Percentiles rank a stretch among this genome's conserved stretches.
Conservation (phyloP, 1,140 invertebrate genomes). For the Drosophila ambigua region DNA sequence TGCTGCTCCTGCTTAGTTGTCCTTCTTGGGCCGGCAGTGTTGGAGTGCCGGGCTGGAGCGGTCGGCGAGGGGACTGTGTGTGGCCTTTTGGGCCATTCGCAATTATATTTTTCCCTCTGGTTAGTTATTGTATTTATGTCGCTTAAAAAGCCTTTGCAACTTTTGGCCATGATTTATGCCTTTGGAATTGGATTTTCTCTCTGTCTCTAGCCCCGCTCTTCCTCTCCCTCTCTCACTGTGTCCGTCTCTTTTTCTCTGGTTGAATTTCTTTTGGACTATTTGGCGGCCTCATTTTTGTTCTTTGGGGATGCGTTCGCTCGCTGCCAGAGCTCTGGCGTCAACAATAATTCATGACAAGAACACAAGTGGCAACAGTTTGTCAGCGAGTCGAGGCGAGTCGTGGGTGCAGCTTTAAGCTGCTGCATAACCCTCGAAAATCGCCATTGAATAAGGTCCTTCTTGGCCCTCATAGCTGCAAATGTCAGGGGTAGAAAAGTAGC, state of each 20-base stretch:
- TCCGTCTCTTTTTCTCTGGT: conserved; percentile 9
- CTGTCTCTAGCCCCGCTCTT: conserved; percentile 10
- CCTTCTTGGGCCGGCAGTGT: conserved; percentile 35
- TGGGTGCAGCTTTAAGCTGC: conserved; percentile 56
- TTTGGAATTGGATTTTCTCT: conserved; percentile 76
- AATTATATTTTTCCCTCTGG: conserved; percentile 81
- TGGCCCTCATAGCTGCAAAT: no score
- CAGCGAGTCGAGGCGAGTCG: conserved; percentile 51
- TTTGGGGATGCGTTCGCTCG: conserved; percentile 13
- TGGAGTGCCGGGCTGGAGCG: no score
- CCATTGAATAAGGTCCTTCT: conserved; percentile 22
- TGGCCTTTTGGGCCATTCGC: conserved; percentile 65
- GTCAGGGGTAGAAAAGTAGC: no score
- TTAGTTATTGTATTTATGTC: conserved; percentile 82
- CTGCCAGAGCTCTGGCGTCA: conserved; percentile 49
- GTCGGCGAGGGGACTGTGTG: not conserved
- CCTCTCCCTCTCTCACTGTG: conserved; percentile 13
- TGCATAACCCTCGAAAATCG: conserved; percentile 32
- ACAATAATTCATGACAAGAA: conserved; percentile 77
- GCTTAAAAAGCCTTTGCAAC: conserved; percentile 76
- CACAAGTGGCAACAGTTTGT: conserved; percentile 81
- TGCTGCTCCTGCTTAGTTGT: conserved; percentile 36
- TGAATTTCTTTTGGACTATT: conserved; percentile 21
- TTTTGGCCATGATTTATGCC: conserved; percentile 77
- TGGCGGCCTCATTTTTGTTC: conserved; percentile 47